Evolutionary conservation across 2,888 invertebrate genomes (phyloP).

Genomic region (Octodonta nipae): DNA sequence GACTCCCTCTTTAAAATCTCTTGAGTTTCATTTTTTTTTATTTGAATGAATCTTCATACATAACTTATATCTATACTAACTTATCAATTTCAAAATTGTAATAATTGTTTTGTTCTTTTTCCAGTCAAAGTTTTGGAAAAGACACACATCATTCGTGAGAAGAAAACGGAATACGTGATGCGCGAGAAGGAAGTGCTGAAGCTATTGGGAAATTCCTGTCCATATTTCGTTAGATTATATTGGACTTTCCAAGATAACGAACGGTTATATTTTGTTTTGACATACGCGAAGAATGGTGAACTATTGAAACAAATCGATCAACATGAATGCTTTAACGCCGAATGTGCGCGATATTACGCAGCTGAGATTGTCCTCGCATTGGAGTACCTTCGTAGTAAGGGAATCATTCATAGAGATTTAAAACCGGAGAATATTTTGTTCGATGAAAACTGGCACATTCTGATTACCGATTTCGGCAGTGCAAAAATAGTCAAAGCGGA

Average conservation of each 20-base stretch:
- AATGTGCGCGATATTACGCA: slow-evolving; percentile 82
- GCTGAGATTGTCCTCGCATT: slow-evolving; percentile 86
- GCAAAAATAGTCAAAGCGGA: slow-evolving; percentile 58
- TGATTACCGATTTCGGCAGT: slow-evolving; percentile 95
- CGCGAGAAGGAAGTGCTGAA: slow-evolving; percentile 90
- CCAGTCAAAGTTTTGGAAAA: slow-evolving; percentile 97
- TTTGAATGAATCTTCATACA: too few relatives aligned
- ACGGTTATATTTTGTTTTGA: slow-evolving; percentile 87
- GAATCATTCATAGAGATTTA: slow-evolving; percentile 88
- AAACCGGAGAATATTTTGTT: slow-evolving; percentile 97
- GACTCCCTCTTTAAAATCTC: too few relatives aligned
- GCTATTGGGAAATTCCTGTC: slow-evolving; percentile 55
- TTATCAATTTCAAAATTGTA: too few relatives aligned
- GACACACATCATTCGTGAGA: slow-evolving; percentile 79
- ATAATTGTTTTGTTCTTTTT: slow-evolving; percentile 35
- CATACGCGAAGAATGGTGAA: slow-evolving; percentile 91
- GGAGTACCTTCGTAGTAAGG: slow-evolving; percentile 77
- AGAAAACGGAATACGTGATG: slow-evolving; percentile 83
- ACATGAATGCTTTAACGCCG: slow-evolving; percentile 77
- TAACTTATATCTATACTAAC: too few relatives aligned
- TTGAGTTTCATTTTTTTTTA: too few relatives aligned
- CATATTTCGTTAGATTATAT: slow-evolving; percentile 81
- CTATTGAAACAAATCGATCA: slow-evolving; percentile 82
- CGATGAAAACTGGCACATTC: slow-evolving; percentile 88
- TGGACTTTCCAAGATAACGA: slow-evolving; percentile 93